Evolutionary conservation across 2,113 vertebrate species (phyloP).

Genomic region (Poicephalus gulielmi): DNA sequence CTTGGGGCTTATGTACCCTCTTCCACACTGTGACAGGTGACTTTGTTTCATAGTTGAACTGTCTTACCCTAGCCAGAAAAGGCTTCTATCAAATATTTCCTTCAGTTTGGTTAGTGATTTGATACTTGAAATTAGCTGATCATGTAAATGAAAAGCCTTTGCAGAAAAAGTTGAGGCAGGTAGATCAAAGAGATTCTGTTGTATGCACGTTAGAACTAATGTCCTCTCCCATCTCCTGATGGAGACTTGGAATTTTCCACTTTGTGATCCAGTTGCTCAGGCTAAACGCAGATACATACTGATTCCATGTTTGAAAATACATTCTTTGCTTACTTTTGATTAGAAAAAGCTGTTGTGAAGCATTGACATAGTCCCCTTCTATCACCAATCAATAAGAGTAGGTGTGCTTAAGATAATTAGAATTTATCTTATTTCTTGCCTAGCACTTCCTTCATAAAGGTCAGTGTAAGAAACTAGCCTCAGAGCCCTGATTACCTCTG

Average conservation of each 20-base stretch:
- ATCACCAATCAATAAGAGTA: neutral
- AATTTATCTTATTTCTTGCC: neutral
- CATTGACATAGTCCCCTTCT: neutral
- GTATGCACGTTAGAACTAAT: neutral
- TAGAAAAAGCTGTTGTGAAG: neutral
- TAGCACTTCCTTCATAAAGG: neutral
- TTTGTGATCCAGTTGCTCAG: neutral
- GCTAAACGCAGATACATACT: neutral
- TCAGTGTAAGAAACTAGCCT: neutral
- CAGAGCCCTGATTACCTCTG: neutral
- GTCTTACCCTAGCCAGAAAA: neutral
- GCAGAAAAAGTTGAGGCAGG: neutral
- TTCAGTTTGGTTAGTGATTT: neutral
- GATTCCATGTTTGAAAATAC: neutral
- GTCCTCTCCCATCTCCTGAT: neutral
- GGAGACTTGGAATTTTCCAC: neutral
- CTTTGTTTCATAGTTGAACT: neutral
- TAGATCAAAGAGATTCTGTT: neutral
- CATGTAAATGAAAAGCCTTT: neutral
- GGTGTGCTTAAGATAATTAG: neutral
- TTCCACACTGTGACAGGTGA: neutral
- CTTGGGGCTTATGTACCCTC: neutral
- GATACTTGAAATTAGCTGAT: neutral
- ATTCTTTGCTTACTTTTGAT: neutral
- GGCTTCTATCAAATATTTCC: neutral